Evolutionary conservation across 2,113 vertebrate genomes (phyloP).

Genomic region (Periophthalmus modestus): DNA sequence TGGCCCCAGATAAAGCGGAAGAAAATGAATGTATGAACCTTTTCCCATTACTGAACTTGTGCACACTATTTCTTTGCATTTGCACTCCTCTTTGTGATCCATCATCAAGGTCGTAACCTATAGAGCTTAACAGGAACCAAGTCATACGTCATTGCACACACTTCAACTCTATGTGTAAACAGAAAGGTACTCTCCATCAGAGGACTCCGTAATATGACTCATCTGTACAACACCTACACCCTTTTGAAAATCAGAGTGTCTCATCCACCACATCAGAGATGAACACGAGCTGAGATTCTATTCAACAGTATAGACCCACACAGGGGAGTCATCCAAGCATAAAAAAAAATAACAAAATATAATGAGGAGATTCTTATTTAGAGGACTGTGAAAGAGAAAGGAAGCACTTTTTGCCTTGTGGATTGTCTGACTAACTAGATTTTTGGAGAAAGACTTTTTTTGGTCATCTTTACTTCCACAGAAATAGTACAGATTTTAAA

Average conservation of each 20-base stretch:
- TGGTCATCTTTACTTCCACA: too few species aligned
- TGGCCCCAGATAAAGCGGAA: too few species aligned
- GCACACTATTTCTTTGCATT: not conserved
- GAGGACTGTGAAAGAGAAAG: not conserved
- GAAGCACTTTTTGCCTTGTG: not conserved
- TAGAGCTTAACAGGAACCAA: conserved; percentile 19
- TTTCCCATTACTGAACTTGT: not conserved
- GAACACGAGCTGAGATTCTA: conserved; percentile 9
- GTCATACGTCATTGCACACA: conserved; percentile 35
- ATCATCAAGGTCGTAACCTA: conserved; percentile 9
- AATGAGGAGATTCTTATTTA: not conserved
- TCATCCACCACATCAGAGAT: conserved; percentile 43
- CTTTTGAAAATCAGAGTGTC: conserved; percentile 29
- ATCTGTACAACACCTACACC: conserved; percentile 57
- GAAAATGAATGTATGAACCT: too few species aligned
- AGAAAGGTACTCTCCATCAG: conserved; percentile 45
- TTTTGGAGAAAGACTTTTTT: not conserved
- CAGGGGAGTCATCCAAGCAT: not conserved
- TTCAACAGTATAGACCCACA: conserved; percentile 5
- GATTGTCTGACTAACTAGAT: not conserved
- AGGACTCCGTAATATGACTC: conserved; percentile 56
- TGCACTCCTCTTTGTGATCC: not conserved
- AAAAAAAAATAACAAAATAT: not conserved
- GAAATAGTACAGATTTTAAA: too few species aligned
- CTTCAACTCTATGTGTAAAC: conserved; percentile 31